Evolutionary conservation across 1,140 invertebrate species (phyloP).

Genomic region (Condylostylus longicornis): DNA sequence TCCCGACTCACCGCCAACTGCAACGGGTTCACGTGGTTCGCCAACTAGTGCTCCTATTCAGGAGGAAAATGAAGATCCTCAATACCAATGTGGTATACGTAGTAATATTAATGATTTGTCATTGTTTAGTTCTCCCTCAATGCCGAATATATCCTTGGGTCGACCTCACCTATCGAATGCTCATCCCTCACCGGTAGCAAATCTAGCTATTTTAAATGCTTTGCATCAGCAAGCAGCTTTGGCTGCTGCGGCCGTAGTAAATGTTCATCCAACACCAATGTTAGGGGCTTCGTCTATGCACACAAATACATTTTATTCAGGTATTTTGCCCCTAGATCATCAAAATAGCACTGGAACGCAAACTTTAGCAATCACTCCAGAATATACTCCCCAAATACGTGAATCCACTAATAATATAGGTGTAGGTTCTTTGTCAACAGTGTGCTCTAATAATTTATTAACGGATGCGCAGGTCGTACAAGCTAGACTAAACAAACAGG

Average conservation of each 20-base stretch:
- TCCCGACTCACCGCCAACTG: conserved; percentile 61
- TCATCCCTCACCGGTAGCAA: conserved; percentile 28
- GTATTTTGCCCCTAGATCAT: conserved; percentile 11
- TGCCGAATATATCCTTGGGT: conserved; percentile 90
- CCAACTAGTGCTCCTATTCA: conserved; percentile 50
- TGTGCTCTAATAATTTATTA: too few relatives aligned
- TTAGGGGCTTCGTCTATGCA: conserved; percentile 2
- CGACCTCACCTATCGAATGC: conserved; percentile 49
- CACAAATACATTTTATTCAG: conserved; percentile 17
- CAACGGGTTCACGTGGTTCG: conserved; percentile 39
- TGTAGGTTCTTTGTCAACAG: too few relatives aligned
- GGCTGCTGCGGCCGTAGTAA: too few relatives aligned
- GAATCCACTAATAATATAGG: too few relatives aligned
- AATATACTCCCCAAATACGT: too few relatives aligned
- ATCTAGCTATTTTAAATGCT: conserved; percentile 18
- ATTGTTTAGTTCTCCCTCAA: conserved; percentile 83
- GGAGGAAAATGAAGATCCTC: conserved; percentile 43
- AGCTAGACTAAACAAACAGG: conserved; percentile 56
- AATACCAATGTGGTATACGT: conserved; percentile 30
- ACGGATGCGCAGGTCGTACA: conserved; percentile 43
- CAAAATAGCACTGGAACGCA: conserved; percentile 1
- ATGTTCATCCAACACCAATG: background rate
- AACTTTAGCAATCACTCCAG: conserved; percentile 11
- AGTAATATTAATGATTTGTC: conserved; percentile 39
- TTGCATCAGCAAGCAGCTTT: conserved; percentile 21